Base-by-base conservation (phyloP, 2,113 vertebrate genomes). In the Noctilio leporinus region DNA sequence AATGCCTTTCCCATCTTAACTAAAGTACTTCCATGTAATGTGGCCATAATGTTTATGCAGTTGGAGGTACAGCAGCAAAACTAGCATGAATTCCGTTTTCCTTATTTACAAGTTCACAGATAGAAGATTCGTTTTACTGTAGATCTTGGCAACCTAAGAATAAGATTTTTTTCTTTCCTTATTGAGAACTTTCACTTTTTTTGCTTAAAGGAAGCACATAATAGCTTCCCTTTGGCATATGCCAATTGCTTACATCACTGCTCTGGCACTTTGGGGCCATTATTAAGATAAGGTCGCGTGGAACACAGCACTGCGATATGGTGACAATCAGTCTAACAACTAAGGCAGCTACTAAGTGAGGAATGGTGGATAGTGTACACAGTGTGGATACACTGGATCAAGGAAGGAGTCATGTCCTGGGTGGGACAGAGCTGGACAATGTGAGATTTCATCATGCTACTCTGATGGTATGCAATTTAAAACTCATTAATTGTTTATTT, bases 21-120 rank as follows among this genome's bases (percentile, higher is more conserved):
- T 67, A 10, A 10, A 10, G n/a, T 9, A 35, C 65, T 30, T 9
- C 7, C 3, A 7, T 35, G 65, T 33, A 3, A 33, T 3, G 65
- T 8, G 65, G 65, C n/a, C 2, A 16, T 10, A 0, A 19, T n/a
- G 3, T 19, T 5, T 20, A n/a, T n/a, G n/a, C 3, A 19, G 65
- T 10, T 0, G 19, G 65, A 35, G 55, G 65, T 10, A 4, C 65
- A 20, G n/a, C 64, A 4, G n/a, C 65, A 9, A 10, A 19, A 35
- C 65, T 8, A 10, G 65, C 65, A 17, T 7, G 33, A 12, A 14
- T 35, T 20, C 11, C 33, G n/a, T n/a, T 4, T 4, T 67, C 33
- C 65, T 20, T 67, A 33, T 10, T 35, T 20, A 35, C n/a, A n/a
- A 35, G 5, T 35, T 20, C 65, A 20, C 65, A 35, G 64, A n/a